Evolutionary conservation across 2,888 invertebrate species (phyloP).

Genomic region (Drosophila mettleri): DNA sequence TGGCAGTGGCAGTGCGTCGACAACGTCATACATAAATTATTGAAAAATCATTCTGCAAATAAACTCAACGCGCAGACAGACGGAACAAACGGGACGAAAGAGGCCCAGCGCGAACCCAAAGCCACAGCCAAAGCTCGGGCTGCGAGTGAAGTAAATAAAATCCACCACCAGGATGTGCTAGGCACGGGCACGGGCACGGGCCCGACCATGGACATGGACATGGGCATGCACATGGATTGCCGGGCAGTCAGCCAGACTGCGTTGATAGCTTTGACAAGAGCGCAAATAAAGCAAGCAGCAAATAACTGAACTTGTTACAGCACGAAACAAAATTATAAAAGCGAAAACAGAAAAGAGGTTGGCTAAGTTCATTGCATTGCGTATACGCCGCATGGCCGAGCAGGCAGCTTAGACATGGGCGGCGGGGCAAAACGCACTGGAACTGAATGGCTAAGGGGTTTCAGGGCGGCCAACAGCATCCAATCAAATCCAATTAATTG

Average conservation of each 20-base stretch:
- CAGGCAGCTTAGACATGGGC: slow-evolving; percentile 24
- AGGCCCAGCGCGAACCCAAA: background rate
- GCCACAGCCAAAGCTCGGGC: slow-evolving; percentile 5
- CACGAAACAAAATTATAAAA: background rate
- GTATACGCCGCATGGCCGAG: slow-evolving; percentile 61
- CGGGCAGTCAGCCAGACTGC: slow-evolving; percentile 30
- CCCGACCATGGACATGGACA: slow-evolving; percentile 3
- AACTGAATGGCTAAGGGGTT: background rate
- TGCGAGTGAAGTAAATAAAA: slow-evolving; percentile 63
- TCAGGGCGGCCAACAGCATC: background rate
- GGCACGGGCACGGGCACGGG: slow-evolving; percentile 23
- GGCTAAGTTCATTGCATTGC: slow-evolving; percentile 49
- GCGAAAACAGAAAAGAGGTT: background rate
- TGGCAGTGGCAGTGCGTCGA: slow-evolving; percentile 36
- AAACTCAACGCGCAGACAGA: slow-evolving; percentile 53
- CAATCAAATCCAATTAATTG: slow-evolving; percentile 77
- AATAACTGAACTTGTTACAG: slow-evolving; percentile 48
- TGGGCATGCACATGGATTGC: slow-evolving; percentile 9
- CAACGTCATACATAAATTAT: slow-evolving; percentile 79
- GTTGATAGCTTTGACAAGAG: slow-evolving; percentile 76
- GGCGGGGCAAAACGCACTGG: background rate
- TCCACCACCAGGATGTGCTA: slow-evolving; percentile 56
- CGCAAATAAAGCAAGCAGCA: slow-evolving; percentile 75
- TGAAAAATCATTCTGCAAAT: slow-evolving; percentile 82
- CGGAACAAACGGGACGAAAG: slow-evolving; percentile 10